Evolutionary conservation across 2,888 invertebrate genomes (phyloP).

Genomic region (Ceratothoa steindachneri): DNA sequence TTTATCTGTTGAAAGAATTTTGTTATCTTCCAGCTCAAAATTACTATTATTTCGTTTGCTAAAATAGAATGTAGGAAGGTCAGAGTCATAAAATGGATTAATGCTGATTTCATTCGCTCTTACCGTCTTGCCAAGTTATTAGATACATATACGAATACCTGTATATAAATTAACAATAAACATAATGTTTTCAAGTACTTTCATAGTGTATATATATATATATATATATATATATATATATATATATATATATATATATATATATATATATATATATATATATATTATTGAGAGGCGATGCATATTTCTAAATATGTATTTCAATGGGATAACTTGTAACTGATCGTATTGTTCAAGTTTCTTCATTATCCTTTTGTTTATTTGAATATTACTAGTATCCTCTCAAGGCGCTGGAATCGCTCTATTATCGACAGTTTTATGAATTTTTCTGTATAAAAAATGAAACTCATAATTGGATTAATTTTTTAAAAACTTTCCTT

Average conservation of each 20-base stretch:
- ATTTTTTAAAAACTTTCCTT: too few relatives aligned
- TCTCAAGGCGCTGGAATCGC: background rate
- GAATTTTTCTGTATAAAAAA: too few relatives aligned
- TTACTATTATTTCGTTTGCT: too few relatives aligned
- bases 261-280: slow-evolving; percentile 13
- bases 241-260: slow-evolving; percentile 17
- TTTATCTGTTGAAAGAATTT: too few relatives aligned
- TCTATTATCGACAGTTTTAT: too few relatives aligned
- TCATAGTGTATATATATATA: slow-evolving; percentile 17
- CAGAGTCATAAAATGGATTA: too few relatives aligned
- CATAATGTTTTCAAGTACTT: background rate
- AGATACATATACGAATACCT: slow-evolving; percentile 12
- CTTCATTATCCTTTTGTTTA: background rate
- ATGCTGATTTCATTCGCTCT: too few relatives aligned
- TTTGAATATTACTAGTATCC: background rate
- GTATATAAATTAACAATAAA: background rate
- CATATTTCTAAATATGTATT: background rate
- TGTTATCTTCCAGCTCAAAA: too few relatives aligned
- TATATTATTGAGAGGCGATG: background rate
- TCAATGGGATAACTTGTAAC: background rate
- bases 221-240: slow-evolving; percentile 15
- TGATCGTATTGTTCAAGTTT: background rate
- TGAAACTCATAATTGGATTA: too few relatives aligned
- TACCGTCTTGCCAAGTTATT: too few relatives aligned
- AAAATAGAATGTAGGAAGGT: too few relatives aligned